phyloP scores from a whole-genome alignment of 2,888 invertebrate genomes.

The Drosophila emarginata region DNA sequence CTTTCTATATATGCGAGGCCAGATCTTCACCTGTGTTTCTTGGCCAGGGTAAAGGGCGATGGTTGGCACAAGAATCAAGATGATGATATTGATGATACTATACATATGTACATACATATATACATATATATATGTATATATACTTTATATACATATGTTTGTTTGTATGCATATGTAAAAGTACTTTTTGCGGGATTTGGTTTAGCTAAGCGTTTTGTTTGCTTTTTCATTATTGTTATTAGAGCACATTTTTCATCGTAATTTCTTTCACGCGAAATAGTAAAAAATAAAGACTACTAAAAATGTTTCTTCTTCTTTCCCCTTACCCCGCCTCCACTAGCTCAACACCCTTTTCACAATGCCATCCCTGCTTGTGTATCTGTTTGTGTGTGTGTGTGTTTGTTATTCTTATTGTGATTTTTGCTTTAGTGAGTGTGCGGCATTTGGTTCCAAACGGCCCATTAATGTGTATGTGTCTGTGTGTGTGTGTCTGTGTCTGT shows the following conservation, averaged over 20 bases:
- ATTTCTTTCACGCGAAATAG: constrained; percentile 73
- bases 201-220: constrained; percentile 48
- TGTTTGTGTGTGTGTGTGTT: constrained; percentile 10
- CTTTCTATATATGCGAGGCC: not conserved
- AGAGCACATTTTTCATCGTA: constrained; percentile 74
- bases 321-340: constrained; percentile 16
- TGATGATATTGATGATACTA: constrained; percentile 7
- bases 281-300: constrained; percentile 67
- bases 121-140: not conserved
- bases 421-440: constrained; percentile 56
- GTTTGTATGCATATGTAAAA: not conserved
- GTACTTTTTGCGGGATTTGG: constrained; percentile 44
- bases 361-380: constrained; percentile 35
- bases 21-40: constrained; percentile 25
- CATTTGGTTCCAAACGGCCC: constrained; percentile 64
- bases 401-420: constrained; percentile 23
- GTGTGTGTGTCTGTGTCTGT: constrained; percentile 35
- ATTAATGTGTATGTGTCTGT: constrained; percentile 50
- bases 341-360: constrained; percentile 13
- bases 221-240: constrained; percentile 73
- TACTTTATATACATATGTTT: no score
- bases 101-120: constrained; percentile 20
- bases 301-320: constrained; percentile 26
- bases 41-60: constrained; percentile 33
- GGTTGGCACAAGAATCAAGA: constrained; percentile 5